These are phyloP conservation scores for Anguilla obscura DNA, from an alignment of 2,797 vertebrate genomes.

Conservation along the genomic window DNA sequence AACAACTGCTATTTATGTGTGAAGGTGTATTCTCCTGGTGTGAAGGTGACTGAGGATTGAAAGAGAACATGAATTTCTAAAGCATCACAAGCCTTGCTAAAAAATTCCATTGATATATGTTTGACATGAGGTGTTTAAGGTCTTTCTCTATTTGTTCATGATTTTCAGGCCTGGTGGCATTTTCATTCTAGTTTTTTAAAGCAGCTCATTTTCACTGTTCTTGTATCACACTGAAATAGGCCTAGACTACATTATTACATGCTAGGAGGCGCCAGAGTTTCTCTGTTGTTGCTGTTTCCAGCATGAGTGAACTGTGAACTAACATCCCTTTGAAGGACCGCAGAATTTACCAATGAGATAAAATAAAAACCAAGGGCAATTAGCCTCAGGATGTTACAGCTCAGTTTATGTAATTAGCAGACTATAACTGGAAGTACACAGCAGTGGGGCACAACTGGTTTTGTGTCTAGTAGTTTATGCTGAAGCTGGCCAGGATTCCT, in stretches of 20 bases:
- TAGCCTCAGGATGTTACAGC: too few relatives aligned
- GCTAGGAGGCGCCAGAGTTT: background rate
- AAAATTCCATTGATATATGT: background rate
- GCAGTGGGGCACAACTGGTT: too few relatives aligned
- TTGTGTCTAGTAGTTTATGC: too few relatives aligned
- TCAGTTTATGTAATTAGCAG: too few relatives aligned
- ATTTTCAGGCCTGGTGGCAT: background rate
- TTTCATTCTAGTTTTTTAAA: background rate
- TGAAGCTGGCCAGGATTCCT: too few relatives aligned
- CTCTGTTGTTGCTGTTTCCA: too few relatives aligned
- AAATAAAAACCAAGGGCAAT: too few relatives aligned
- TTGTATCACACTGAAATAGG: background rate
- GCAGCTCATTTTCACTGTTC: background rate
- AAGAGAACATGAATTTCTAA: background rate
- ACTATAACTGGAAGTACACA: too few relatives aligned
- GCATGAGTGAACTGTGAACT: too few relatives aligned
- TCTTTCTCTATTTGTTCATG: background rate
- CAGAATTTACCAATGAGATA: too few relatives aligned
- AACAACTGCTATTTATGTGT: background rate
- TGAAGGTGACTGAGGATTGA: background rate
- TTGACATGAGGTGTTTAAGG: background rate
- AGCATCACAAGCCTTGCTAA: background rate
- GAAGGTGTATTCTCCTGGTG: background rate
- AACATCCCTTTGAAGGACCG: too few relatives aligned
- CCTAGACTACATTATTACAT: background rate